These are phyloP conservation scores for Forbesichthys papilliferus DNA, from an alignment of 2,113 vertebrate species.

Conservation along the genomic window DNA sequence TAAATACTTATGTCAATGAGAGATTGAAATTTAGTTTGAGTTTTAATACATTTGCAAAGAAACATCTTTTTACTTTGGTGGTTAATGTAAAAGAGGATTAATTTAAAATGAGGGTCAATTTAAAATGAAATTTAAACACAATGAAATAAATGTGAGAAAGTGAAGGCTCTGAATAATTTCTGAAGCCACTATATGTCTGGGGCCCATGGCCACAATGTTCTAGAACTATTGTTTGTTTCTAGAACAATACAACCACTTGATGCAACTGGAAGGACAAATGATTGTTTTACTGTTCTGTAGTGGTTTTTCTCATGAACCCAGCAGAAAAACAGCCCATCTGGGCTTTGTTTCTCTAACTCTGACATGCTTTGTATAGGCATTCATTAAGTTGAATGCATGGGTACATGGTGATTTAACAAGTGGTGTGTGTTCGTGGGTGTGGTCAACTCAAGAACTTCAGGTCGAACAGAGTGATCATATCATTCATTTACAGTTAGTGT, in stretches of 20 bases:
- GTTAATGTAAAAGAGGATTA: too few species aligned
- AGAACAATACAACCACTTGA: slow-evolving; percentile 10
- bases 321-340: slow-evolving; percentile 1
- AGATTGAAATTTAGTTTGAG: too few species aligned
- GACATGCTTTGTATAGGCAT: too few species aligned
- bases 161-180: too few species aligned
- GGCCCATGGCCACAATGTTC: not conserved
- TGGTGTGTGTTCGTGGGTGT: not conserved
- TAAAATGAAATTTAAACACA: too few species aligned
- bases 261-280: slow-evolving; percentile 19
- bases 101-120: too few species aligned
- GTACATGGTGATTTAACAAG: not conserved
- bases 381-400: too few species aligned
- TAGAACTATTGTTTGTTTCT: not conserved
- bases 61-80: too few species aligned
- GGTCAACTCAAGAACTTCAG: not conserved
- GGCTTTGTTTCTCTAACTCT: too few species aligned
- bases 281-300: slow-evolving; percentile 2
- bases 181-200: not conserved
- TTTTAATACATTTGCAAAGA: too few species aligned
- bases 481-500: not conserved
- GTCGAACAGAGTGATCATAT: not conserved
- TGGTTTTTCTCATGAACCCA: slow-evolving; percentile 8
- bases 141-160: too few species aligned
- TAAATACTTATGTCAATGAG: too few species aligned